Evolutionary conservation across 2,888 invertebrate genomes (phyloP), one percentile per base, ranked within the genome.

Genomic region (Stegophylla sp.): DNA sequence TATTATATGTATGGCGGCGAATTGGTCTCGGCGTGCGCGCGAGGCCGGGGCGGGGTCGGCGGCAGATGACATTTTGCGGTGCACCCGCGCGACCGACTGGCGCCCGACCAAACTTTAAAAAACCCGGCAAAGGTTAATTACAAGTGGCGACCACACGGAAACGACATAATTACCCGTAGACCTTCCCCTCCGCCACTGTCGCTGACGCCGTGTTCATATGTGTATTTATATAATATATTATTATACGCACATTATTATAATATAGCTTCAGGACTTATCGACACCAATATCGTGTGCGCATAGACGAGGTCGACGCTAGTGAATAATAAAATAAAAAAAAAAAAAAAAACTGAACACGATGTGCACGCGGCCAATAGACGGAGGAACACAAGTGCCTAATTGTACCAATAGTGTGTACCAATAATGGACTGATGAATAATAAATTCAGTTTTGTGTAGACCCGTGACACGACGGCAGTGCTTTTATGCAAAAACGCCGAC

Each of bases 11-110:
- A 48, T 26, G 26, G 64, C 43, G 43, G 64, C 43, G 69, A 28
- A 10, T 28, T 34, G 71, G 66, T 66, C 23, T 64, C 20, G 67
- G 41, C n/a, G n/a, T n/a, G 34, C 26, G 56, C 20, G 74, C 45
- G 74, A 34, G 48, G 75, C 23, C 48, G 75, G 64, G 63, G 63
- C 71, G 79, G 69, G 79, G 79, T 79, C 71, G 61, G 69, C 71
- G 61, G 69, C 79, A 79, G 79, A 79, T 79, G 79, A 79, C 79
- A 79, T 79, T 79, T 79, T 79, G 79, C 79, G 79, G 79, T 81
- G 81, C 81, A 81, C 73, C 73, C 81, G 73, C 64, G 72, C 81
- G 81, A 74, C 81, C 74, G 74, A 81, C 74, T 66, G 81, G 69
- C 79, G 79, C 69, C 79, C 71, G 69, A 79, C 69, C 71, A 77